These are phyloP conservation scores for Heliconius erato DNA, from an alignment of 2,888 invertebrate species.

Conservation along the genomic window DNA sequence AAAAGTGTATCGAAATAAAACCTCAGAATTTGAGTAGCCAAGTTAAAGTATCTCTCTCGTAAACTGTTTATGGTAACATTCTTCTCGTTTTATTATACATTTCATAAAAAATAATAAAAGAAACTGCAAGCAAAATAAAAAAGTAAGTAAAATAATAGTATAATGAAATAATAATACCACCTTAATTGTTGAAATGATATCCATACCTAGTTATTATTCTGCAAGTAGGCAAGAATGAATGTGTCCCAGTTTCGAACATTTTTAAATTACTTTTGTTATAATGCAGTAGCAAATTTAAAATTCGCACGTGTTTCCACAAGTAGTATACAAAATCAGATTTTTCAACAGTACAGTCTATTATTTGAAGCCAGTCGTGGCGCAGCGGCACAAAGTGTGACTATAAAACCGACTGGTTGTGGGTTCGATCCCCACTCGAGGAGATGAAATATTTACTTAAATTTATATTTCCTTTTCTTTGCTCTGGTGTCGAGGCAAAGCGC, in stretches of 20 bases:
- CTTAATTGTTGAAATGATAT: neutral
- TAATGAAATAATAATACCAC: neutral
- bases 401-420: too few species aligned
- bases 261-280: conserved; percentile 22
- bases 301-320: neutral
- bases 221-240: neutral
- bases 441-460: too few species aligned
- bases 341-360: neutral
- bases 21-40: too few species aligned
- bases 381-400: too few species aligned
- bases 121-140: too few species aligned
- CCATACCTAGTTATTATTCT: neutral
- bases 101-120: neutral
- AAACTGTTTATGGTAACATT: neutral
- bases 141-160: neutral
- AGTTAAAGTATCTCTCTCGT: too few species aligned
- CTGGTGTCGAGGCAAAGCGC: too few species aligned
- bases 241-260: conserved; percentile 9
- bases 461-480: too few species aligned
- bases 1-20: too few species aligned
- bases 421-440: too few species aligned
- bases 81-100: neutral
- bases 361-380: too few species aligned
- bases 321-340: neutral
- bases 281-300: conserved; percentile 4